A percentile compares a stretch with the other conserved stretches of the same genome.
Evolutionary conservation across 2,113 vertebrate genomes (phyloP).

Genomic region (Platysternon megacephalum): DNA sequence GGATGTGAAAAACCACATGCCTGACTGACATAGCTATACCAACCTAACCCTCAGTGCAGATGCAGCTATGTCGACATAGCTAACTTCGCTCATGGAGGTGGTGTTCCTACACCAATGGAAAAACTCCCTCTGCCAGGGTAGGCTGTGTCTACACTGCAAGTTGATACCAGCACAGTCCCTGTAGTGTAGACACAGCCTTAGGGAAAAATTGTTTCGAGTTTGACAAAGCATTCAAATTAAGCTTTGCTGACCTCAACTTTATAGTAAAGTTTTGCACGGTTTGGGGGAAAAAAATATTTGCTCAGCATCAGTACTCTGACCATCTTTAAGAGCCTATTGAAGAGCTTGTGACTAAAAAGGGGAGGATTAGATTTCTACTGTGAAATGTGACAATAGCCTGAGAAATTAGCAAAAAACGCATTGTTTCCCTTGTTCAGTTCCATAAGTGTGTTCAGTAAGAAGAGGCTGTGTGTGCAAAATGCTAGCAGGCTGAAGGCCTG

Average conservation of each 20-base stretch:
- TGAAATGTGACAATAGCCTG: neutral
- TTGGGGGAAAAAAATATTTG: neutral
- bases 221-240: neutral
- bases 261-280: neutral
- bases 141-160: neutral
- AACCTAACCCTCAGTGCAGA: neutral
- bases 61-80: neutral
- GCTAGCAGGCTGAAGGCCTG: neutral
- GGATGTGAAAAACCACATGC: neutral
- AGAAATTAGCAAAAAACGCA: neutral
- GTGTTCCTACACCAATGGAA: neutral
- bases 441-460: neutral
- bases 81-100: too few relatives aligned
- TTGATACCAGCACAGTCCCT: neutral
- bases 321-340: neutral
- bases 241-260: neutral
- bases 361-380: neutral
- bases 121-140: neutral
- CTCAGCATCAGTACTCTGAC: neutral
- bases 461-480: neutral
- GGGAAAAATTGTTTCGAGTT: neutral
- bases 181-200: neutral
- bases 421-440: slow-evolving; percentile 4
- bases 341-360: neutral
- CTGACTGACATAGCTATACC: neutral